Evolutionary conservation across 2,888 invertebrate species (phyloP), one percentile per base, ranked within the genome.

Genomic region (Liodrosophila aerea): DNA sequence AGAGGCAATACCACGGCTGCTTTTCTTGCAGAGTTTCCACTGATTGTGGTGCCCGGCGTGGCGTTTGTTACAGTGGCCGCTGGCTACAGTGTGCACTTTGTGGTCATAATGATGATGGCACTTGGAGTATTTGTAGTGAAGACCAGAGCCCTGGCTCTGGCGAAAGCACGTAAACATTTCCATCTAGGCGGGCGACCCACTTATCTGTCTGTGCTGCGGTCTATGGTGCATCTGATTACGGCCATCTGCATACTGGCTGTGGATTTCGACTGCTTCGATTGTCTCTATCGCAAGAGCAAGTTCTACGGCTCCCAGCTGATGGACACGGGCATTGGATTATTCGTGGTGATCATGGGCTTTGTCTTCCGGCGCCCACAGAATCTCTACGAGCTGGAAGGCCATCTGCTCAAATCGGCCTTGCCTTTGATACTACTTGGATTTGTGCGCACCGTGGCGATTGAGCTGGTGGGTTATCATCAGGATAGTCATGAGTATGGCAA

Each of bases 281-380:
- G 95, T 36, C 91, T 93, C 73, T 95, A 96, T 88, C 95, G 95
- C 0, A 99, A 99, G 91, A 97, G 97, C 0, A 95, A 96, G 87
- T 92, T 90, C 0, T 96, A 92, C 90, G 98, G 98, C 0, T 95
- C 93, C 77, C 95, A 96, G 87, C 88, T 98, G 22, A 99, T 99
- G 99, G 99, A 99, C 87, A 93, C 95, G 1, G 99, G 99, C 2
- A 98, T 98, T 2, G 98, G 98, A 0, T 90, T 96, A 7, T 99
- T 95, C 90, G 92, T 97, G 3, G 91, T 95, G 27, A 92, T 95
- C 11, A 96, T 96, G 91, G 97, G 95, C 0, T 89, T 95, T 37
- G 94, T 95, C 0, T 92, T 95, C 8, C 91, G 92, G 0, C 92
- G 93, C 87, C 70, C 82, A 0, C 67, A 64, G 2, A 50, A 62